Evolutionary conservation across 2,797 vertebrate genomes (phyloP).

Genomic region (Sebastes vulpes): DNA sequence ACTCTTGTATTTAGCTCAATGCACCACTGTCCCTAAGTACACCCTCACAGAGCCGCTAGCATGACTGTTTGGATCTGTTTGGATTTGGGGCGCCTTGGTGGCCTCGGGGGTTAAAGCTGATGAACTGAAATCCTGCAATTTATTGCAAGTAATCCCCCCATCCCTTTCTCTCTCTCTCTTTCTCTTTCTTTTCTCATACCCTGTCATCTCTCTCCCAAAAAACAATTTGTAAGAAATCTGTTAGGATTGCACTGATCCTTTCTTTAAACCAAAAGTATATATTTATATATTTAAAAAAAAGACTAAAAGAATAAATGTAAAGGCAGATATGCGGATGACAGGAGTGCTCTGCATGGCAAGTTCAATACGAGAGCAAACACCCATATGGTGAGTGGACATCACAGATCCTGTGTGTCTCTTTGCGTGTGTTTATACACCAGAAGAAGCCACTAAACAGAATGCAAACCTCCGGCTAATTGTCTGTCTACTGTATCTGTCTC

Average conservation of each 20-base stretch:
- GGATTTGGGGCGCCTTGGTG: background rate
- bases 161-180: background rate
- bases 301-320: background rate
- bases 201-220: background rate
- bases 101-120: background rate
- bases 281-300: background rate
- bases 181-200: background rate
- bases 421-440: constrained; percentile 4
- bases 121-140: background rate
- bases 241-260: too few species aligned
- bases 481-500: background rate
- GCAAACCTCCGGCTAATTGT: constrained; percentile 6
- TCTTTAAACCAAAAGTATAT: background rate
- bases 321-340: background rate
- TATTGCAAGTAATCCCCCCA: background rate
- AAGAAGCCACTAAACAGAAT: constrained; percentile 15
- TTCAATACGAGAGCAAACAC: background rate
- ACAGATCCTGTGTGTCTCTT: background rate
- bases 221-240: background rate
- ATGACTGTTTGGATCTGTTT: background rate
- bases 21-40: too few species aligned
- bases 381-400: constrained; percentile 14
- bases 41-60: background rate
- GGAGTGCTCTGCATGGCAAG: background rate
- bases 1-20: too few species aligned